Percentiles rank a stretch among this genome's conserved stretches.
These are phyloP conservation scores for Anniella stebbinsi DNA, from an alignment of 2,797 vertebrate species.

Conservation along the genomic window DNA sequence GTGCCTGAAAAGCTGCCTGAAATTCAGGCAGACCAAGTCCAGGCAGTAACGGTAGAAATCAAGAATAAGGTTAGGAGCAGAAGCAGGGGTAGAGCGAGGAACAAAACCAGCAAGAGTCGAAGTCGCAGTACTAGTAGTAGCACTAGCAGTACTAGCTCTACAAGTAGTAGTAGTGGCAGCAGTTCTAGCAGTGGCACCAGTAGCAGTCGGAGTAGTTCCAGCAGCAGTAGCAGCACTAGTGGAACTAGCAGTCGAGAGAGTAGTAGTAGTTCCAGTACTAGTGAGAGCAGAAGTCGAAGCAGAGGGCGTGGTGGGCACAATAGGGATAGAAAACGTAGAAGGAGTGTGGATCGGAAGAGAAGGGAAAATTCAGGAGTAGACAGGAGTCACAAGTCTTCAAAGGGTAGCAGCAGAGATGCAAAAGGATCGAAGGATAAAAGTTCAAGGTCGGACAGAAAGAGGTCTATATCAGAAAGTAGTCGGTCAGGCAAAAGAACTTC, in stretches of 20 bases:
- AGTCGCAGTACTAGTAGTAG: slow-evolving; percentile 89
- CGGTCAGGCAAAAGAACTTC: slow-evolving; percentile 89
- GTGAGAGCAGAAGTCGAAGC: slow-evolving; percentile 85
- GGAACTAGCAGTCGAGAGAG: slow-evolving; percentile 80
- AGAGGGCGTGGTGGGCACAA: slow-evolving; percentile 84
- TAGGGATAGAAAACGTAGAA: slow-evolving; percentile 86
- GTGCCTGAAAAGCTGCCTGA: slow-evolving; percentile 76
- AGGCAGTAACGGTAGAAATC: slow-evolving; percentile 66
- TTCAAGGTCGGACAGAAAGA: slow-evolving; percentile 86
- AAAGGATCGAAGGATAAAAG: slow-evolving; percentile 90
- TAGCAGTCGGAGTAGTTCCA: slow-evolving; percentile 82
- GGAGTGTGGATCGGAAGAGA: slow-evolving; percentile 85
- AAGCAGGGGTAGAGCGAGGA: slow-evolving; percentile 83
- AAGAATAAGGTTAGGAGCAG: slow-evolving; percentile 78
- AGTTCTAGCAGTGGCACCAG: slow-evolving; percentile 84
- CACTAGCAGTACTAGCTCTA: slow-evolving; percentile 86
- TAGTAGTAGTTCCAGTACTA: slow-evolving; percentile 82
- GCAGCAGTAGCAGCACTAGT: slow-evolving; percentile 80
- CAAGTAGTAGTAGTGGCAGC: slow-evolving; percentile 84
- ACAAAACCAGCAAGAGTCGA: slow-evolving; percentile 84
- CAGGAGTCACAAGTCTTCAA: slow-evolving; percentile 87
- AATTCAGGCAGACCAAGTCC: slow-evolving; percentile 69
- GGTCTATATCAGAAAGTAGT: slow-evolving; percentile 86
- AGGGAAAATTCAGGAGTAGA: slow-evolving; percentile 86
- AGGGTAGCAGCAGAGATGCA: slow-evolving; percentile 85